These are phyloP conservation scores for Micromesistius poutassou DNA, from an alignment of 2,797 vertebrate genomes.

Conservation along the genomic window DNA sequence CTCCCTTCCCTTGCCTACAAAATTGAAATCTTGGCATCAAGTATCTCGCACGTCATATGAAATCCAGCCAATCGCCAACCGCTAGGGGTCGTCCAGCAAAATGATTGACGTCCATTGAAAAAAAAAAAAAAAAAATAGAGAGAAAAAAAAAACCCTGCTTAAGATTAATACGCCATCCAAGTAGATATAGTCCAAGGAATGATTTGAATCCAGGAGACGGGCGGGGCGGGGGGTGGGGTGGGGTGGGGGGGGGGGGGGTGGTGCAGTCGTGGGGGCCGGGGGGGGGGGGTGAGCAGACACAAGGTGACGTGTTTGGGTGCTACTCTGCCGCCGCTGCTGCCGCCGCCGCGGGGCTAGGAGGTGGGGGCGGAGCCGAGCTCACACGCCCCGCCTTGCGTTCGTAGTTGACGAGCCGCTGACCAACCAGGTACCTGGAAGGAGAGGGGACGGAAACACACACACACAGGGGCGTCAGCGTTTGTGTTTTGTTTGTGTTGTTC, in stretches of 20 bases:
- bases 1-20: background rate
- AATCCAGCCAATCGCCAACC: constrained; percentile 20
- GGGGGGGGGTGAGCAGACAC: constrained; percentile 37
- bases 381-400: constrained; percentile 89
- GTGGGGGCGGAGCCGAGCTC: constrained; percentile 78
- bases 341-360: constrained; percentile 80
- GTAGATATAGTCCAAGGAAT: constrained; percentile 58
- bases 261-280: too few species aligned
- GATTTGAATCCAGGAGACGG: constrained; percentile 55
- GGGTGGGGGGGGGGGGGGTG: constrained; percentile 27
- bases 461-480: too few species aligned
- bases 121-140: background rate
- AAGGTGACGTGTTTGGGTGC: constrained; percentile 41
- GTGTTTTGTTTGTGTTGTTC: too few species aligned
- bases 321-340: constrained; percentile 61
- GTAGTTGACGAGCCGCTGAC: constrained; percentile 97
- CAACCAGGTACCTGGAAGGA: constrained; percentile 89
- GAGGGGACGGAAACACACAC: background rate
- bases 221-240: constrained; percentile 37
- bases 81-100: constrained; percentile 36
- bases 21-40: constrained; percentile 38
- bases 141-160: constrained; percentile 12
- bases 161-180: constrained; percentile 63
- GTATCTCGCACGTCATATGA: constrained; percentile 50
- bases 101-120: constrained; percentile 47